Base-by-base conservation (phyloP, 2,113 vertebrate species). In the Mungos mungo region DNA sequence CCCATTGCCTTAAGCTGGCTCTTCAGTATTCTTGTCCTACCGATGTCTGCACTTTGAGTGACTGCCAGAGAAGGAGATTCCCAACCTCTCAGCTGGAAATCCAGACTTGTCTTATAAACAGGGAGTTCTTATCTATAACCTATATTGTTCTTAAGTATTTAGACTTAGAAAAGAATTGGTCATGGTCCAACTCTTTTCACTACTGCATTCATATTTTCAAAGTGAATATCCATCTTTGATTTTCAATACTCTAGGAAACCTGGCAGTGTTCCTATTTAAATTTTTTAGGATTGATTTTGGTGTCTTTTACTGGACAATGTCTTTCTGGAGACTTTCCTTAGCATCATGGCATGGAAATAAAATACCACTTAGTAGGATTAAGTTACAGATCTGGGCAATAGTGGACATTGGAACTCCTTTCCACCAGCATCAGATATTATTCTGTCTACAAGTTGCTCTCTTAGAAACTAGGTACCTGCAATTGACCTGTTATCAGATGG, bases 181-280 rank as follows among this genome's bases (percentile, higher is more conserved):
- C 25, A 82, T 15, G 31, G 77, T 60, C 19, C 65, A 87, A 16
- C n/a, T 80, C 14, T 80, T 79, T 94, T 68, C 35, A 80, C 18
- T 83, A 11, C 29, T 6, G 21, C 15, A 35, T 80, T 68, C 15
- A 18, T 71, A 87, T 52, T 93, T 95, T 92, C 65, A 93, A 93
- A 93, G 60, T 50, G 63, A 84, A 54, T 85, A 21, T 92, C n/a
- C 25, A 29, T 63, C 69, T 96, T 85, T 97, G 65, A 68, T 93
- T 84, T 85, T 89, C 25, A 13, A 25, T 47, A 33, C 2, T 69
- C 47, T 84, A 79, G 93, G 71, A 87, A 85, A 90, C 19, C 16
- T 96, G 90, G 47, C 1, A n/a, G 33, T 33, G 3, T 69, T 96
- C 88, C 54, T n/a, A 57, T 69, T 63, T 86, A 10, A 90, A 72